Base-by-base conservation (phyloP, 2,888 invertebrate species). In the Hydropsyche betteni region DNA sequence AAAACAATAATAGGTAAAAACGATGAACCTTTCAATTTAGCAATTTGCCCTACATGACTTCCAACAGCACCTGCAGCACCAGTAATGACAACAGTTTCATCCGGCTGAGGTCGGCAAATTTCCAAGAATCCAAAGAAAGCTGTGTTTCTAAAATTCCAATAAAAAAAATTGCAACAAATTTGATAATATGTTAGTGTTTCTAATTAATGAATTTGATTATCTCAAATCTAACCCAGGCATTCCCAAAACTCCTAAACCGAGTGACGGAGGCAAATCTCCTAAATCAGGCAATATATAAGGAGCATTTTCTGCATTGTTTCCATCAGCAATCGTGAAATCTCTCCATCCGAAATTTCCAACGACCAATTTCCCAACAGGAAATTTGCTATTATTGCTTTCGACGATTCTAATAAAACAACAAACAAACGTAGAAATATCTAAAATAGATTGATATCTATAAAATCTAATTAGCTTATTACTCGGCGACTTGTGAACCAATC, bases 61-160 rank as follows among this genome's bases (percentile, higher is more conserved):
- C 94, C 94, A 12, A 94, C 93, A 52, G 93, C 94, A 16, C 94
- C 94, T 33, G 92, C 94, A 12, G 94, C 94, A 5, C 91, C 91
- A 38, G 90, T 91, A 0, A 94, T 89, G 0, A 92, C 90, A 12
- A 94, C 88, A 0, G 91, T 91, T 83, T 94, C 93, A 8, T 92
- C 93, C 4, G 87, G 80, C 84, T 92, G 91, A 2, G 93, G 92
- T 77, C 90, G 83, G 79, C 93, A 93, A 76, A 93, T 84, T 80
- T 93, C 91, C 78, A 91, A 83, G 10, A 94, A 84, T 0, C 94
- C 94, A 84, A 93, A 93, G 81, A 92, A 92, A 0, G 93, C 93
- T 2, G 93, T 92, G 80, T 90, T 90, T 33, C 93, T 92, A 80
- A n/a, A 80, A 80, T 72, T 14, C 7, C 76, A 69, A 70, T 24